Evolutionary conservation across 2,113 vertebrate genomes (phyloP).

Genomic region (Hydrochoerus hydrochaeris): DNA sequence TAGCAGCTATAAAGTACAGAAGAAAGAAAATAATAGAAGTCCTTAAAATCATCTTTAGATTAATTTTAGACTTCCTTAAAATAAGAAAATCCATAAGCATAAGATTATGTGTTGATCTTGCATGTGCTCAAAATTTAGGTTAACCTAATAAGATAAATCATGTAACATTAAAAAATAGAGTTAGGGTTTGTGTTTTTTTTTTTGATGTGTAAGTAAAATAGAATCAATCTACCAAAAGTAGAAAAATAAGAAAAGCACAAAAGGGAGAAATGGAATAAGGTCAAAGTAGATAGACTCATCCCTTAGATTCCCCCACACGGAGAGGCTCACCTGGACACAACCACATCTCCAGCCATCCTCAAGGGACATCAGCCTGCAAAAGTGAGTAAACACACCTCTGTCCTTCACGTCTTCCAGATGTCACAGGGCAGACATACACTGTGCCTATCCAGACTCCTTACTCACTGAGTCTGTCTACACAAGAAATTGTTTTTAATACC

Average conservation of each 20-base stretch:
- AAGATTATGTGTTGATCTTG: neutral
- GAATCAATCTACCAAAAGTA: neutral
- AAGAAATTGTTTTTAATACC: neutral
- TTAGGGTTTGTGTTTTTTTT: neutral
- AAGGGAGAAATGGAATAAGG: neutral
- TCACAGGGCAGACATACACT: neutral
- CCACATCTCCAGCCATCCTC: neutral
- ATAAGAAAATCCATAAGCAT: neutral
- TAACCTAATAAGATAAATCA: neutral
- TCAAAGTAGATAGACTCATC: neutral
- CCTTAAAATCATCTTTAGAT: neutral
- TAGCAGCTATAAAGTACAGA: neutral
- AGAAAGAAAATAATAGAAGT: neutral
- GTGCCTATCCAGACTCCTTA: neutral
- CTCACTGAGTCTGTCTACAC: neutral
- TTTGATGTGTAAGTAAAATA: neutral
- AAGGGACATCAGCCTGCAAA: neutral
- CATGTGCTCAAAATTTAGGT: neutral
- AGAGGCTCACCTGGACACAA: neutral
- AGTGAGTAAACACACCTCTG: neutral
- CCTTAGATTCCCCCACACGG: fast-evolving
- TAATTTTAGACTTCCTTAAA: conserved; percentile 6
- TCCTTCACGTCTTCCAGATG: neutral
- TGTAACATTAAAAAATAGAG: neutral
- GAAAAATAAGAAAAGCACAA: neutral